A percentile compares a stretch with the other conserved stretches of the same genome.
phyloP scores from a whole-genome alignment of 37 sponge, comb jelly and placozoan species.

The Theonella swinhoei region DNA sequence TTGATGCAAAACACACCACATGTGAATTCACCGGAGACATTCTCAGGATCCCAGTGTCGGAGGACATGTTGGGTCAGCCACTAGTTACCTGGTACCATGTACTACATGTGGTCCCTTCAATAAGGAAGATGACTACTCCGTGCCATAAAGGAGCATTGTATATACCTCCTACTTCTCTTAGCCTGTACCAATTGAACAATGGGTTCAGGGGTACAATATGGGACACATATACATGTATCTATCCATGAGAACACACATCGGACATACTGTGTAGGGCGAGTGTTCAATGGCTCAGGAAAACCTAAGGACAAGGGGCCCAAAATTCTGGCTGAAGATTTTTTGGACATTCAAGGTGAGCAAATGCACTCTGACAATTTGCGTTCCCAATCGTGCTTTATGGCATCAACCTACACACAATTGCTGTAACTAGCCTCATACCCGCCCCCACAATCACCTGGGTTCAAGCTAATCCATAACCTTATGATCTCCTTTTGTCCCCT shows the following conservation, averaged over 20 bases:
- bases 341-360: constrained; percentile 88
- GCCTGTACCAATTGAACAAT: too few relatives aligned
- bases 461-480: neutral
- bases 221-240: too few relatives aligned
- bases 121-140: too few relatives aligned
- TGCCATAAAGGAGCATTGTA: too few relatives aligned
- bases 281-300: constrained; percentile 99
- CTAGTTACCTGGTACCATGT: too few relatives aligned
- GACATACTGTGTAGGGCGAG: constrained; percentile 90
- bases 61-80: constrained; percentile 94
- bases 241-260: too few relatives aligned
- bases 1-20: constrained; percentile 98
- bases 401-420: neutral
- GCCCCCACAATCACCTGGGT: neutral
- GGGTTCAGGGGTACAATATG: too few relatives aligned
- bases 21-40: constrained; percentile 99
- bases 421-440: neutral
- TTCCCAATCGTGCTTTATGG: neutral
- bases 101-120: too few relatives aligned
- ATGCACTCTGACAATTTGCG: neutral
- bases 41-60: constrained; percentile 96
- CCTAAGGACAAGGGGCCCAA: constrained; percentile 97
- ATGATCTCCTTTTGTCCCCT: neutral
- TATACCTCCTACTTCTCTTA: too few relatives aligned
- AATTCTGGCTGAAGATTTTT: constrained; percentile 96